Conservation (phyloP, 2,888 invertebrate species). For the Caprella mutica region DNA sequence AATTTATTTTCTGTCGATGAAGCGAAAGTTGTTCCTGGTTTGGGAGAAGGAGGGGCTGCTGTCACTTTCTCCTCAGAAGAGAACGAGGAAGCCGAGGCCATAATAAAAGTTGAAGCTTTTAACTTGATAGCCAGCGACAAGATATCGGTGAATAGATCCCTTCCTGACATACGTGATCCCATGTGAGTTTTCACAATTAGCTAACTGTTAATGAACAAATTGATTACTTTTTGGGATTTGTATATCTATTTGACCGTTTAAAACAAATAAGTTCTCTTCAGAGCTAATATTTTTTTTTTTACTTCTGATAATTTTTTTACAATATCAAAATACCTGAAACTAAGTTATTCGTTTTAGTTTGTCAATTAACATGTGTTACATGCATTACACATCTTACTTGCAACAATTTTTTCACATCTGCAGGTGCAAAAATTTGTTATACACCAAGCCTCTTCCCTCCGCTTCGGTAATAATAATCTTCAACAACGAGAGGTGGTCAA, state of each 20-base stretch:
- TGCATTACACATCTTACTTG: too few species aligned
- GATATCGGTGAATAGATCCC: conserved; percentile 68
- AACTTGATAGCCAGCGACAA: conserved; percentile 80
- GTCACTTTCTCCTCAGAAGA: conserved; percentile 56
- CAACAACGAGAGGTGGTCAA: conserved; percentile 80
- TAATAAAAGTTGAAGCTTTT: conserved; percentile 70
- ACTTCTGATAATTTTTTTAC: too few species aligned
- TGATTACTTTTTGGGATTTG: too few species aligned
- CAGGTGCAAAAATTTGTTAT: conserved; percentile 22
- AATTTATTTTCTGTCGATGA: conserved; percentile 19
- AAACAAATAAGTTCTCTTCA: too few species aligned
- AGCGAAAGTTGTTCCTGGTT: conserved; percentile 33
- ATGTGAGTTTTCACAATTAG: conserved; percentile 41
- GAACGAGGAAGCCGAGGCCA: conserved; percentile 50
- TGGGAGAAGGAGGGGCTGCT: conserved; percentile 61
- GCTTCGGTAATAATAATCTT: conserved; percentile 76
- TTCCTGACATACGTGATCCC: conserved; percentile 52
- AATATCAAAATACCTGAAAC: too few species aligned
- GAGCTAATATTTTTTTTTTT: too few species aligned
- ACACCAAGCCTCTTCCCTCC: conserved; percentile 48
- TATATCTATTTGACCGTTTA: too few species aligned
- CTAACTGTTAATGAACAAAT: too few species aligned
- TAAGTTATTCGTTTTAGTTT: too few species aligned
- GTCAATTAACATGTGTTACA: too few species aligned
- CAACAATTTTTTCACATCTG: too few species aligned